Evolutionary conservation across 2,113 vertebrate species (phyloP).

Genomic region (Romanogobio albipinnatus): DNA sequence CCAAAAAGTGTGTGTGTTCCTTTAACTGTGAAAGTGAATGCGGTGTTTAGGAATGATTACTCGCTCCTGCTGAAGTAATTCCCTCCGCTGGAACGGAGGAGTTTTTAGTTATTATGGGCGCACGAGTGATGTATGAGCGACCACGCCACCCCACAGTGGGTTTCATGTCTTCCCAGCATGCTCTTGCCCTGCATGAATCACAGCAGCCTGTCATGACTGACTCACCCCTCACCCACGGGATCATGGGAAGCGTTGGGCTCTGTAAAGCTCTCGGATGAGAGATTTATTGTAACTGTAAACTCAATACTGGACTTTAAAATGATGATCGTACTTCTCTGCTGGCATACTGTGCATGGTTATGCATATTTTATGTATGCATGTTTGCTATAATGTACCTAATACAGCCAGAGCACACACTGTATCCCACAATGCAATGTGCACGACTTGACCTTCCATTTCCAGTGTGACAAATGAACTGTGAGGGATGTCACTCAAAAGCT

Average conservation of each 20-base stretch:
- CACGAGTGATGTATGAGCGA: constrained; percentile 6
- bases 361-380: background rate
- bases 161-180: constrained; percentile 52
- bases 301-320: background rate
- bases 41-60: background rate
- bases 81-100: background rate
- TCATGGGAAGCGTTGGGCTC: constrained; percentile 50
- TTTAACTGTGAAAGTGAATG: background rate
- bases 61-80: background rate
- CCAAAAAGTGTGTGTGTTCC: no score
- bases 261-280: constrained; percentile 41
- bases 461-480: background rate
- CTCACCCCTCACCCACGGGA: constrained; percentile 64
- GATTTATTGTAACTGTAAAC: constrained; percentile 26
- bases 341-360: background rate
- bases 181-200: constrained; percentile 66
- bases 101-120: constrained; percentile 5
- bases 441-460: background rate
- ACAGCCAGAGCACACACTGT: background rate
- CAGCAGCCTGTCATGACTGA: constrained; percentile 59
- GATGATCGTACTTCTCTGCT: background rate
- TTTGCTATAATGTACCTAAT: background rate
- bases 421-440: background rate
- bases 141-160: background rate
- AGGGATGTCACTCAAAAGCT: background rate